These are phyloP conservation scores for Leptinotarsa rubiginosa DNA, from an alignment of 2,888 invertebrate species.

Conservation along the genomic window DNA sequence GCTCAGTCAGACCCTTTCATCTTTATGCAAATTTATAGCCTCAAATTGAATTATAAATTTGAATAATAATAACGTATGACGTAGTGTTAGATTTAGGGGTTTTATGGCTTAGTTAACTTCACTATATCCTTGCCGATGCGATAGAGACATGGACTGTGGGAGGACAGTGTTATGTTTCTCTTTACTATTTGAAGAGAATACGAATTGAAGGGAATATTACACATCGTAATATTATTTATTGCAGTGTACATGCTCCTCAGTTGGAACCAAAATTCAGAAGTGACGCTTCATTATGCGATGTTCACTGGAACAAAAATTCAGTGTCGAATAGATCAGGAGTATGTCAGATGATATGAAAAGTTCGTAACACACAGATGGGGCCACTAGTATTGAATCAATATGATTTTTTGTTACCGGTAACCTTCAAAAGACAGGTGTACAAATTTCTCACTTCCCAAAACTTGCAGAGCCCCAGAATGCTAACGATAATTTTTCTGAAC, in stretches of 20 bases:
- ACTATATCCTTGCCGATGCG: constrained; percentile 24
- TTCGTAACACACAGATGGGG: no score
- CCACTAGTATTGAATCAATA: no score
- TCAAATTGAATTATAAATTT: constrained; percentile 68
- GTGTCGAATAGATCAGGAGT: no score
- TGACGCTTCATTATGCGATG: no score
- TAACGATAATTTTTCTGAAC: no score
- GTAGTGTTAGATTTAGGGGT: constrained; percentile 64
- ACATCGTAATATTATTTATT: not conserved
- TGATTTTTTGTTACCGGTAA: no score
- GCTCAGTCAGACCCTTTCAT: constrained; percentile 60
- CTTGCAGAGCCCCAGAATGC: no score
- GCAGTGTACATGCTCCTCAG: not conserved
- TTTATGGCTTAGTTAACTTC: constrained; percentile 63
- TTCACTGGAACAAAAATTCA: no score
- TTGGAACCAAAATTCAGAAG: not conserved
- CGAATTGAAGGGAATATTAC: no score
- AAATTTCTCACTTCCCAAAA: no score
- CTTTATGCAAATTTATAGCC: constrained; percentile 67
- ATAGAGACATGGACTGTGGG: constrained; percentile 1
- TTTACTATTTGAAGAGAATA: not conserved
- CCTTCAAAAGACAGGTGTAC: no score
- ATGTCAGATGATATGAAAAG: no score
- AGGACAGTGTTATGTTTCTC: not conserved
- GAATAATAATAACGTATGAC: constrained; percentile 67